Evolutionary conservation across 1,140 invertebrate genomes (phyloP).

Genomic region (Ceratoteleas bidentatus): DNA sequence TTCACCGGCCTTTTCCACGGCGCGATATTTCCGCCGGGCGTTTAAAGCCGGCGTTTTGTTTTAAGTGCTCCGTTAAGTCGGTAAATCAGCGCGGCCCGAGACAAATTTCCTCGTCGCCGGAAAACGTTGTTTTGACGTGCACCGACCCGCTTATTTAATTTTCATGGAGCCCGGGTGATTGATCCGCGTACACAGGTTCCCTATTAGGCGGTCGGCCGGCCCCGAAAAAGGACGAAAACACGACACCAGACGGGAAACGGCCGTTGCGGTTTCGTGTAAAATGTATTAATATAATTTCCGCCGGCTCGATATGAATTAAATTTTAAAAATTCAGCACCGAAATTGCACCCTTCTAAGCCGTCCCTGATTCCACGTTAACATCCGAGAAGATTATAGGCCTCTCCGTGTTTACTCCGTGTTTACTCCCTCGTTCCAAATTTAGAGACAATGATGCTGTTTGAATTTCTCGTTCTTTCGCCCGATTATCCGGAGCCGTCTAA

Average conservation of each 20-base stretch:
- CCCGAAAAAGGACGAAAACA: slow-evolving; percentile 1
- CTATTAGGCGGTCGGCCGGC: too few relatives aligned
- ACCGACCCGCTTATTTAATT: slow-evolving; percentile 31
- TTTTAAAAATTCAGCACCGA: slow-evolving; percentile 39
- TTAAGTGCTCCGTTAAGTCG: slow-evolving; percentile 27
- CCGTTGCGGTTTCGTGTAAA: slow-evolving; percentile 10
- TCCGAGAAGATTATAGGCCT: slow-evolving; percentile 48
- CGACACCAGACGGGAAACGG: background rate
- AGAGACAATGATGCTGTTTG: slow-evolving; percentile 36
- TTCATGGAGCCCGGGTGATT: slow-evolving; percentile 32
- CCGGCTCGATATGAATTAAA: slow-evolving; percentile 33
- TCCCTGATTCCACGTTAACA: slow-evolving; percentile 50
- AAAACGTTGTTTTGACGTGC: slow-evolving; percentile 39
- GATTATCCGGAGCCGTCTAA: too few relatives aligned
- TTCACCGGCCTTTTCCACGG: slow-evolving; percentile 8
- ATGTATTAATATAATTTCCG: slow-evolving; percentile 34
- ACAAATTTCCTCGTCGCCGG: slow-evolving; percentile 25
- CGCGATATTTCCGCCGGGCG: slow-evolving; percentile 7
- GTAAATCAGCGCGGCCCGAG: slow-evolving; percentile 21
- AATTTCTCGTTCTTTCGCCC: background rate
- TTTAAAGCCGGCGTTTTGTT: slow-evolving; percentile 40
- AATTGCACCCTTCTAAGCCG: slow-evolving; percentile 48
- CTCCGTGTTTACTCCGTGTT: slow-evolving; percentile 40
- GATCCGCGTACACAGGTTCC: slow-evolving; percentile 27
- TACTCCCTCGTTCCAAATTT: slow-evolving; percentile 44